Base-by-base conservation (phyloP, 2,888 invertebrate genomes). In the Imbricaverruca yamaguchii region DNA sequence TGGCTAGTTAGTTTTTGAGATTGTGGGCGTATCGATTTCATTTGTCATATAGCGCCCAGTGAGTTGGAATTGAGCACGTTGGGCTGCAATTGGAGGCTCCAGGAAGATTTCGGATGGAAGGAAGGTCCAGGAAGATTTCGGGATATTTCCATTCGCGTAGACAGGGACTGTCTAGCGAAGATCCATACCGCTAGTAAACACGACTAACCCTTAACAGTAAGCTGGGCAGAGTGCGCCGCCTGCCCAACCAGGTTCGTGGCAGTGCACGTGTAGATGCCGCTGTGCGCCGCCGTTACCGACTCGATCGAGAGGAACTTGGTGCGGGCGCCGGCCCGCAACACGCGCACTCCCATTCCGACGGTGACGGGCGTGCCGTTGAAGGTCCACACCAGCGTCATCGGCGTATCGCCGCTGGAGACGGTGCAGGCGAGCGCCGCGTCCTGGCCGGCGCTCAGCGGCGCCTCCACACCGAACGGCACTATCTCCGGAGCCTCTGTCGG, bases 401-500 rank as follows among this genome's bases (percentile, higher is more conserved):
- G 88, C 80, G 85, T 86, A 83, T 88, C 88, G 9, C 88, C 39
- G 80, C 81, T 21, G 84, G 84, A 10, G 83, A 83, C 82, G 84
- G 84, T 59, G 81, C 81, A 65, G 82, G 80, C 55, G 81, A 82
- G 88, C 89, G 85, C 89, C 89, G 87, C 83, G 89, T 89, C 87
- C 89, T 94, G 93, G 9, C 93, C 94, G 82, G 92, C 92, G 86
- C 93, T 93, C 79, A 93, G 57, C 4, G 78, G 56, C 81, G 93
- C 92, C 83, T 93, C 93, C 85, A 93, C 92, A 86, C 90, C 90
- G 86, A 93, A 92, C 78, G 92, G 91, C 85, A 91, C 90, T 85
- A 93, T 91, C 89, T 92, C 92, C 82, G 92, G 92, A 84, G 90
- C 80, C 39, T 82, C 84, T 84, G 83, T 82, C 59, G 83, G 81